phyloP scores from a whole-genome alignment of 1,140 invertebrate genomes.

The Harpegnathos saltator region DNA sequence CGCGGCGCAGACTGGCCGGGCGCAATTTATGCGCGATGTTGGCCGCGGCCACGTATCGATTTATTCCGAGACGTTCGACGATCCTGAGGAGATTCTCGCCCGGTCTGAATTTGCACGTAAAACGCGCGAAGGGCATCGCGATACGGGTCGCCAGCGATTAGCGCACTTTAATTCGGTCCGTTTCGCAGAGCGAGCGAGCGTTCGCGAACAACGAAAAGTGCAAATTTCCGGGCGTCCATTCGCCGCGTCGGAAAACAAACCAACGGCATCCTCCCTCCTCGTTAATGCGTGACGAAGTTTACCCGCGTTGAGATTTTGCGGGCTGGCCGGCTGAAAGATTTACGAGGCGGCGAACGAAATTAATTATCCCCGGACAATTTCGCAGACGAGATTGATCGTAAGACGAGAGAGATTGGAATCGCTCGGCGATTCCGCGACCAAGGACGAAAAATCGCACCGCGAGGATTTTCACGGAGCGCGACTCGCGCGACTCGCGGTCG shows the following conservation, averaged over 20 bases:
- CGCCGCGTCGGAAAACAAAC: constrained; percentile 28
- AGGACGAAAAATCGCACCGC: constrained; percentile 25
- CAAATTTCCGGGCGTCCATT: constrained; percentile 19
- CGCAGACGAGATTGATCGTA: not conserved
- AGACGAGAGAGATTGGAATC: not conserved
- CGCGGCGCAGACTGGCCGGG: not conserved
- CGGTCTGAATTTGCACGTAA: not conserved
- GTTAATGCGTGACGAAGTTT: constrained; percentile 49
- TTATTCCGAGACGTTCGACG: not conserved
- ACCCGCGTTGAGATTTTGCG: constrained; percentile 21
- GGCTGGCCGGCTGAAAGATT: constrained; percentile 24
- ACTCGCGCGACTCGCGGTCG: not conserved
- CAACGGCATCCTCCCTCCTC: not conserved
- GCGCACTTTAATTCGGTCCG: constrained; percentile 10
- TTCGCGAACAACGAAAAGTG: not conserved
- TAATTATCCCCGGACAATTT: constrained; percentile 51
- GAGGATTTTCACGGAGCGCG: constrained; percentile 25
- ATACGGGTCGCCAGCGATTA: constrained; percentile 4
- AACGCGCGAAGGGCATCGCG: not conserved
- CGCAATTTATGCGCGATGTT: not conserved
- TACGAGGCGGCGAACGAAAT: constrained; percentile 41
- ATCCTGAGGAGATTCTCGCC: not conserved
- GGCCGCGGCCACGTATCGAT: constrained; percentile 1
- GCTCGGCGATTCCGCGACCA: constrained; percentile 5
- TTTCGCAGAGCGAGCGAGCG: not conserved